Conservation (phyloP, 2,113 vertebrate genomes). For the Tyto alba region DNA sequence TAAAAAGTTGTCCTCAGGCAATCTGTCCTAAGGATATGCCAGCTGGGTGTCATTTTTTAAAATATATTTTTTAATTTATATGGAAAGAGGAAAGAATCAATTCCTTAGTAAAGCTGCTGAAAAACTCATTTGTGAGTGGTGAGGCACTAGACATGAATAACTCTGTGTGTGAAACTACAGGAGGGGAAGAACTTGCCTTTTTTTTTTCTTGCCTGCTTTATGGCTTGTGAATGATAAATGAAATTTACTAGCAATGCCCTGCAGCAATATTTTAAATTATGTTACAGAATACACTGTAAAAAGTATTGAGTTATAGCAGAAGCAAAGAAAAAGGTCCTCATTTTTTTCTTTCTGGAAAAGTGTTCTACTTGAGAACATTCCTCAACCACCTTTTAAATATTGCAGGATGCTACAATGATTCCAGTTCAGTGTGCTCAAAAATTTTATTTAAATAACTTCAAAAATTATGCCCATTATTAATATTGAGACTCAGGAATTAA, state of each 20-base stretch:
- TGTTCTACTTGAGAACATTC: not conserved
- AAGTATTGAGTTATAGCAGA: not conserved
- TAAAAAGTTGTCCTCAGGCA: not conserved
- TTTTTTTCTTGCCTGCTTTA: not conserved
- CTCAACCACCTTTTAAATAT: not conserved
- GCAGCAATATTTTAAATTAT: conserved; percentile 39
- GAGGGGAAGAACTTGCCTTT: not conserved
- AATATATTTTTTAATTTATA: not conserved
- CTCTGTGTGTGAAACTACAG: not conserved
- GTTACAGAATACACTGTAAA: not conserved
- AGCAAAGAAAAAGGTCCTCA: not conserved
- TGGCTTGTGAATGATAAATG: conserved; percentile 50
- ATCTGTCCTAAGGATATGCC: not conserved
- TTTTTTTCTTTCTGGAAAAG: not conserved
- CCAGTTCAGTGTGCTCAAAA: not conserved
- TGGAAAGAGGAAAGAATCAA: not conserved
- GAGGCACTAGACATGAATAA: not conserved
- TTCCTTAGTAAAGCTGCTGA: not conserved
- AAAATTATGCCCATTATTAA: not conserved
- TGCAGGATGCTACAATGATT: not conserved
- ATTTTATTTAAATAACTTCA: not conserved
- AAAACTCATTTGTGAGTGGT: conserved; percentile 20
- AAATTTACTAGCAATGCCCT: conserved; percentile 12
- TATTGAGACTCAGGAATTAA: not conserved
- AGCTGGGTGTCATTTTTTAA: not conserved